Evolutionary conservation across 1,140 invertebrate species (phyloP).

Genomic region (Idris sp.): DNA sequence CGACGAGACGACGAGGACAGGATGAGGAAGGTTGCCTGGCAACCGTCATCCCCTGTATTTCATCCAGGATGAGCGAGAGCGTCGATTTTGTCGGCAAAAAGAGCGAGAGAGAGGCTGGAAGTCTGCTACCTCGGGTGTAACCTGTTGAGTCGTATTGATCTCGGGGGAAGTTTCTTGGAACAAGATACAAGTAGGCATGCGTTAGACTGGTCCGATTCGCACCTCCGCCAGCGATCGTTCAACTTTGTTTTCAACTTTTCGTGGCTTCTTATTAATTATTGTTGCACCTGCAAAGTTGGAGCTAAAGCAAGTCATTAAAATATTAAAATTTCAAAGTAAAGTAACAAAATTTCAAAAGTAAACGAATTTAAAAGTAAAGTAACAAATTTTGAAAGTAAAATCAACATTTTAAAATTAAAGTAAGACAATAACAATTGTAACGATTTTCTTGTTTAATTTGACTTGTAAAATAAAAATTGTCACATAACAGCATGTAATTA

Average conservation of each 20-base stretch:
- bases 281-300: not conserved
- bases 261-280: not conserved
- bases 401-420: no score
- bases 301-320: no score
- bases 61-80: constrained; percentile 8
- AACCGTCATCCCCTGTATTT: constrained; percentile 64
- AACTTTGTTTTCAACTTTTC: constrained; percentile 15
- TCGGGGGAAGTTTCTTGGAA: constrained; percentile 45
- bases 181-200: constrained; percentile 46
- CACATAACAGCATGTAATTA: no score
- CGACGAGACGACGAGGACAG: constrained; percentile 41
- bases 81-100: not conserved
- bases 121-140: constrained; percentile 62
- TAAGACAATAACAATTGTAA: no score
- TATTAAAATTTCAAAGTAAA: no score
- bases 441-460: no score
- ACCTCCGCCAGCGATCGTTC: constrained; percentile 12
- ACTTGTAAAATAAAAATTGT: no score
- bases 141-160: constrained; percentile 66
- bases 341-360: no score
- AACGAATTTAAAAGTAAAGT: no score
- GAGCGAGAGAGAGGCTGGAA: constrained; percentile 29
- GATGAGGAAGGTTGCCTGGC: constrained; percentile 69
- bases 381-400: no score
- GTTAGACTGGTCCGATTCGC: constrained; percentile 28